Conservation (phyloP, 1,140 invertebrate genomes). For the Calliphora vicina region DNA sequence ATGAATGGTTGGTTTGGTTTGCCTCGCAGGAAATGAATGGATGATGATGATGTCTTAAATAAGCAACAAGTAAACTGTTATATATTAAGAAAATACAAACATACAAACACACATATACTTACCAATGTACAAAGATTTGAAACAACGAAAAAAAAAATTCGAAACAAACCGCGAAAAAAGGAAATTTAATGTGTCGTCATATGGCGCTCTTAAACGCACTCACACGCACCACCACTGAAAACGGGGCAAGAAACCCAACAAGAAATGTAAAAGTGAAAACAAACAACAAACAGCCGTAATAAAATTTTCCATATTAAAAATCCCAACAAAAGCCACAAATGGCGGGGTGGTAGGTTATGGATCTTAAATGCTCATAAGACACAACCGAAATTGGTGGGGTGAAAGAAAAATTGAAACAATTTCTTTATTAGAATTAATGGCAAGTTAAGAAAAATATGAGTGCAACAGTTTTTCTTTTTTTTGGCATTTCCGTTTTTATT, state of each 20-base stretch:
- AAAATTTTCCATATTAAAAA: conserved; percentile 19
- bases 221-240: background rate
- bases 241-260: background rate
- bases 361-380: background rate
- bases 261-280: background rate
- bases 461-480: conserved; percentile 19
- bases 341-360: background rate
- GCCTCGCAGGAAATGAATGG: background rate
- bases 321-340: background rate
- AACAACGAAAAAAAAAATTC: background rate
- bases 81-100: background rate
- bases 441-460: conserved; percentile 25
- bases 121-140: background rate
- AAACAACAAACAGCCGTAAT: conserved; percentile 6
- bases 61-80: conserved; percentile 15
- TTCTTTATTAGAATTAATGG: conserved; percentile 34
- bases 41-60: conserved; percentile 24
- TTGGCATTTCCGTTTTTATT: background rate
- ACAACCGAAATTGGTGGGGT: background rate
- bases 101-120: background rate
- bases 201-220: background rate
- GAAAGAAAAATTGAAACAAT: conserved; percentile 30
- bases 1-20: conserved; percentile 24
- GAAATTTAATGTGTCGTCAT: conserved; percentile 30
- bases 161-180: conserved; percentile 26